A percentile compares a stretch with the other conserved stretches of the same genome.
These are phyloP conservation scores for Iguana delicatissima DNA, from an alignment of 2,797 vertebrate genomes.

Conservation along the genomic window DNA sequence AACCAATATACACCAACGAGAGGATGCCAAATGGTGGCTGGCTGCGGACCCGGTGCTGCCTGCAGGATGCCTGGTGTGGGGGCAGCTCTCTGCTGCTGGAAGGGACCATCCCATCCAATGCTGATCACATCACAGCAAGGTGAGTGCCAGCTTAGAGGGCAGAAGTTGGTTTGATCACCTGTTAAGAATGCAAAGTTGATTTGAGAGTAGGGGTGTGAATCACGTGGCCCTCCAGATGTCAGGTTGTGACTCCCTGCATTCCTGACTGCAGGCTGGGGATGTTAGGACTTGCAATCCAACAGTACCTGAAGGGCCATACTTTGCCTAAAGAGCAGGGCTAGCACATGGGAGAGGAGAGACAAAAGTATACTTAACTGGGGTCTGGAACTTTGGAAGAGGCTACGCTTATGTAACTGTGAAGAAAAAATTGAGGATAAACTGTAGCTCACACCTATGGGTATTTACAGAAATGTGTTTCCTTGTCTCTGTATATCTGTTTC, in stretches of 20 bases:
- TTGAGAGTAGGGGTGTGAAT: background rate
- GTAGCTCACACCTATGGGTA: too few relatives aligned
- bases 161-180: background rate
- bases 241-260: background rate
- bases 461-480: too few relatives aligned
- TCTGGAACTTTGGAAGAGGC: too few relatives aligned
- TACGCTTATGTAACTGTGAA: too few relatives aligned
- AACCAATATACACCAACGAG: constrained; percentile 83
- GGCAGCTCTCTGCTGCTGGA: constrained; percentile 89
- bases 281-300: background rate
- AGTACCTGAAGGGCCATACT: background rate
- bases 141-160: constrained; percentile 63
- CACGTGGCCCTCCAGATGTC: background rate
- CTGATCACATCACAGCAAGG: constrained; percentile 78
- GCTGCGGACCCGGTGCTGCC: constrained; percentile 84
- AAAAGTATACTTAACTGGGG: too few relatives aligned
- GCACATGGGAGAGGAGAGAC: too few relatives aligned
- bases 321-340: background rate
- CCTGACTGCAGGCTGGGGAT: background rate
- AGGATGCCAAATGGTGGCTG: constrained; percentile 65
- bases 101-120: constrained; percentile 80
- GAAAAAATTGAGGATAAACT: too few relatives aligned
- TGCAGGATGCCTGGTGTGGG: constrained; percentile 89
- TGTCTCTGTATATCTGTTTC: too few relatives aligned
- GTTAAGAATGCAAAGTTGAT: too few relatives aligned